These are phyloP conservation scores for Sinocyclocheilus rhinocerous DNA, from an alignment of 2,113 vertebrate genomes.

Conservation along the genomic window DNA sequence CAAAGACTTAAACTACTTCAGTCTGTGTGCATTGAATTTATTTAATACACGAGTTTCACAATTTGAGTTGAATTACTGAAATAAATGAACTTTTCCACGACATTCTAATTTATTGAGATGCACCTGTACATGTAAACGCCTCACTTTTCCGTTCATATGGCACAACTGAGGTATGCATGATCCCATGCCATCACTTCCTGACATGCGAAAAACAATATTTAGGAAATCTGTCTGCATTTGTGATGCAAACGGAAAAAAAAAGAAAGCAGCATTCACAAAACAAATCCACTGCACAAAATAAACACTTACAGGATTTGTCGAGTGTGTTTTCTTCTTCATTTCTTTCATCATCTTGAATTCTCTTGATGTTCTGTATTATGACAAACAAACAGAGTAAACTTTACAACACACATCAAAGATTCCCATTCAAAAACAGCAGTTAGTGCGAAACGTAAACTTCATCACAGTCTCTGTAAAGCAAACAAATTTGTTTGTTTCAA, in stretches of 20 bases:
- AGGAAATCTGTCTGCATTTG: neutral
- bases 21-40: too few relatives aligned
- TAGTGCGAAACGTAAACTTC: conserved; percentile 75
- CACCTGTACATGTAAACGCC: neutral
- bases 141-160: conserved; percentile 92
- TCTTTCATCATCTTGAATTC: conserved; percentile 90
- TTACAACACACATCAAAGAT: neutral
- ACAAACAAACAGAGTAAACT: conserved; percentile 20
- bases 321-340: conserved; percentile 85
- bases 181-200: conserved; percentile 97
- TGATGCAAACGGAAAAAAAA: neutral
- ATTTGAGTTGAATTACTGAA: too few relatives aligned
- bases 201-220: conserved; percentile 26
- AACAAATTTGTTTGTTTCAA: neutral
- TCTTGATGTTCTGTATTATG: conserved; percentile 78
- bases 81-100: too few relatives aligned
- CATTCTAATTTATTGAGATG: too few relatives aligned
- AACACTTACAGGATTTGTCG: conserved; percentile 11
- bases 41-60: too few relatives aligned
- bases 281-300: conserved; percentile 2
- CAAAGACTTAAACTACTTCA: too few relatives aligned
- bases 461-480: conserved; percentile 84
- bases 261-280: neutral
- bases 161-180: conserved; percentile 89
- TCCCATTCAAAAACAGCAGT: neutral